These are phyloP conservation scores for Gnatocerus cornutus DNA, from an alignment of 2,888 invertebrate species.

Conservation along the genomic window DNA sequence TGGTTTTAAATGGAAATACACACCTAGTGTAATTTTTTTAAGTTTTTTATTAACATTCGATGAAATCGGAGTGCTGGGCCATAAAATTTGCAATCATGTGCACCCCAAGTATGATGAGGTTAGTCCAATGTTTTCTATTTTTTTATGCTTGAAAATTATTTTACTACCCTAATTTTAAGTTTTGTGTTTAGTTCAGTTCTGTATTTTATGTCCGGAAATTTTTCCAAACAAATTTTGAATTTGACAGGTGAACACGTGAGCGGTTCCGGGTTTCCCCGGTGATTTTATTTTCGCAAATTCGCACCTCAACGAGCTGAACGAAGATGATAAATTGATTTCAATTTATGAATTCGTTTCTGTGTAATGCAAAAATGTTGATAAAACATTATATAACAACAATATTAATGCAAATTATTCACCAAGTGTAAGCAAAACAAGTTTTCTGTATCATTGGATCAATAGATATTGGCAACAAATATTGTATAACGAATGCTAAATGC, in stretches of 20 bases:
- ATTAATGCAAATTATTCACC: slow-evolving; percentile 13
- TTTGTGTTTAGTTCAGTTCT: not conserved
- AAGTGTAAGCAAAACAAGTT: slow-evolving; percentile 21
- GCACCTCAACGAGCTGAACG: no score
- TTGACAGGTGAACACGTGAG: not conserved
- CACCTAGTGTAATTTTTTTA: slow-evolving; percentile 55
- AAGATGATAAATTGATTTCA: not conserved
- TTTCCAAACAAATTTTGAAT: not conserved
- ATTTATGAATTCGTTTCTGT: not conserved
- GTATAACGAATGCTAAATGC: slow-evolving; percentile 20
- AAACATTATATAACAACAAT: slow-evolving; percentile 22
- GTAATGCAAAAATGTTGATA: slow-evolving; percentile 6
- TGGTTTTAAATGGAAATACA: slow-evolving; percentile 61
- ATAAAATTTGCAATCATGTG: slow-evolving; percentile 60
- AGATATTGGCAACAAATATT: slow-evolving; percentile 10
- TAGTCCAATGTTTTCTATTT: slow-evolving; percentile 9
- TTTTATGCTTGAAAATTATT: slow-evolving; percentile 10
- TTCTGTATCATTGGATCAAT: slow-evolving; percentile 4
- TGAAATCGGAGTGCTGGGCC: slow-evolving; percentile 51
- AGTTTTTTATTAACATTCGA: slow-evolving; percentile 51
- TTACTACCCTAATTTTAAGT: no score
- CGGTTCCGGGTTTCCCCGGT: no score
- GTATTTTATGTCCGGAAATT: no score
- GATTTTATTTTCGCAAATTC: not conserved
- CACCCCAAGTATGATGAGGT: slow-evolving; percentile 59